These are phyloP conservation scores for Scolopax bukidnonensis DNA, from an alignment of 2,797 vertebrate genomes.

Conservation along the genomic window DNA sequence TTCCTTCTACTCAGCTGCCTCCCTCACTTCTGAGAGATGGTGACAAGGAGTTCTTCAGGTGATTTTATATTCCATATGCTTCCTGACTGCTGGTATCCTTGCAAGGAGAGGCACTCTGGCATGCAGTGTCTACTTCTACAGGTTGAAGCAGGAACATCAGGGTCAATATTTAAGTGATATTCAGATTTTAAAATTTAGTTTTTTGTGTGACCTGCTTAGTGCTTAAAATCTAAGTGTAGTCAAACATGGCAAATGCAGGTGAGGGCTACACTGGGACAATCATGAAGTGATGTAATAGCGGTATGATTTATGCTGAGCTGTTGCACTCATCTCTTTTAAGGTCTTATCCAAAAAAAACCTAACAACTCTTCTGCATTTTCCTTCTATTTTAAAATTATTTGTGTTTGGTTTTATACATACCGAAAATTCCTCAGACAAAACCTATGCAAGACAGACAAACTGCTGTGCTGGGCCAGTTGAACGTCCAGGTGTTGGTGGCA, in stretches of 20 bases:
- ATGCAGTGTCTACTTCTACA: fast-evolving
- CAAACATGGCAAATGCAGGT: not conserved
- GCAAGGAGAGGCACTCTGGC: not conserved
- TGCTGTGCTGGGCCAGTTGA: not conserved
- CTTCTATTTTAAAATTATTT: not conserved
- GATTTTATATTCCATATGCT: fast-evolving
- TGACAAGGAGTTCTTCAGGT: not conserved
- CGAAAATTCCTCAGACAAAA: not conserved
- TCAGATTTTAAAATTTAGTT: not conserved
- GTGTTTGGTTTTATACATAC: not conserved
- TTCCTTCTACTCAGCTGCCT: not conserved
- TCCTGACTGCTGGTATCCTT: not conserved
- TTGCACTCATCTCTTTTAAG: not conserved
- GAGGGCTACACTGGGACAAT: not conserved
- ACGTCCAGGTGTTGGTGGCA: not conserved
- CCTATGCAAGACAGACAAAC: not conserved
- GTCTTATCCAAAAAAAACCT: not conserved
- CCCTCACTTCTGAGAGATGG: not conserved
- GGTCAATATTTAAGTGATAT: not conserved
- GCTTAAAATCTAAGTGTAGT: not conserved
- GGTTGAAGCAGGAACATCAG: not conserved
- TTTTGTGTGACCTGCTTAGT: not conserved
- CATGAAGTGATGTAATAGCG: not conserved
- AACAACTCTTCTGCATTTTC: not conserved
- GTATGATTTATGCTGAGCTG: not conserved